Evolutionary conservation across 2,888 invertebrate species (phyloP).

Genomic region (Timema cristinae): DNA sequence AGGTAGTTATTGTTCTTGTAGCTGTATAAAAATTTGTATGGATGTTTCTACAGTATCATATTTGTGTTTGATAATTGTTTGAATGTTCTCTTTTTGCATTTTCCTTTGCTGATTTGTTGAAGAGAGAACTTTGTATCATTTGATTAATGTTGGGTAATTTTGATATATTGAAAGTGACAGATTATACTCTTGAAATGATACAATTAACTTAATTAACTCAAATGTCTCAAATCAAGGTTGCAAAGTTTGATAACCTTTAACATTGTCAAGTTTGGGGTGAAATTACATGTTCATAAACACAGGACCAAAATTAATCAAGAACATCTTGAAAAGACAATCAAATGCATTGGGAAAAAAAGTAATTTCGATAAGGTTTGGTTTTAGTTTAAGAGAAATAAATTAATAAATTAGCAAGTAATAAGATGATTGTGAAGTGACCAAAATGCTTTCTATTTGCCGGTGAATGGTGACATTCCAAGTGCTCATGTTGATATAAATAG

Average conservation of each 20-base stretch:
- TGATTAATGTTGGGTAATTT: background rate
- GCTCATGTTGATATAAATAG: conserved; percentile 18
- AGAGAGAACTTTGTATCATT: background rate
- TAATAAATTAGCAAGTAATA: conserved; percentile 9
- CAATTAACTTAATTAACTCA: too few species aligned
- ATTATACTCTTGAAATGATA: too few species aligned
- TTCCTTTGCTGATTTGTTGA: background rate
- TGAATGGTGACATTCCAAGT: conserved; percentile 26
- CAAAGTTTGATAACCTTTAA: too few species aligned
- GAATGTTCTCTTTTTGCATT: background rate
- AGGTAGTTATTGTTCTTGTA: background rate
- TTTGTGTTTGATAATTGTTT: background rate
- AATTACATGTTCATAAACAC: conserved; percentile 10
- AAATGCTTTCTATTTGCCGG: conserved; percentile 8
- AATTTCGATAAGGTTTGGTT: background rate
- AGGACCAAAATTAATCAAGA: conserved; percentile 27
- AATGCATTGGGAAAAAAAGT: conserved; percentile 10
- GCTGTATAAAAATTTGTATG: conserved; percentile 11
- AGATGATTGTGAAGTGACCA: background rate
- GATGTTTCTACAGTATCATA: conserved; percentile 3
- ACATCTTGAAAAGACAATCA: conserved; percentile 29
- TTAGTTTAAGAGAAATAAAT: conserved; percentile 9
- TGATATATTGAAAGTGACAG: too few species aligned
- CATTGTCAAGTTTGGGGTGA: too few species aligned
- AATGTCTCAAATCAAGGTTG: too few species aligned